phyloP scores from a whole-genome alignment of 2,797 vertebrate species.

The Manis pentadactyla region DNA sequence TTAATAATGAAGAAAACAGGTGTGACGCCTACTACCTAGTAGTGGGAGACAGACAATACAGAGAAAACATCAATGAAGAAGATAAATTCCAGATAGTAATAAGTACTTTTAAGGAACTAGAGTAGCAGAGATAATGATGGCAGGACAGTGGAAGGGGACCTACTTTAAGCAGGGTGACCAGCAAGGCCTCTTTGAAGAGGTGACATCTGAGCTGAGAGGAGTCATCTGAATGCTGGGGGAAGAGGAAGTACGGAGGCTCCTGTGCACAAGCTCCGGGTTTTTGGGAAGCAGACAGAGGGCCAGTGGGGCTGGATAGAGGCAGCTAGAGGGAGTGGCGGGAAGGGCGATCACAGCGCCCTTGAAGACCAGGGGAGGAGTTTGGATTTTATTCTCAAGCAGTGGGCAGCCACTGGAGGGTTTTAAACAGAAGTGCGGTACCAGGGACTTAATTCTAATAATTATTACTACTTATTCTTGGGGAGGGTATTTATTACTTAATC shows the following conservation, averaged over 20 bases:
- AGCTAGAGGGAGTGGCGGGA: background rate
- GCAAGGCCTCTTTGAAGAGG: background rate
- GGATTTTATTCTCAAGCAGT: conserved; percentile 30
- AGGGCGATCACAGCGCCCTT: conserved; percentile 21
- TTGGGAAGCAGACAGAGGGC: conserved; percentile 50
- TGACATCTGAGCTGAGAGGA: background rate
- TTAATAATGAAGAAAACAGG: background rate
- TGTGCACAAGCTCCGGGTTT: conserved; percentile 49
- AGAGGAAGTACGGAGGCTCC: background rate
- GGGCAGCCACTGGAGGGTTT: background rate
- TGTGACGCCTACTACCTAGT: background rate
- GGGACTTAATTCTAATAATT: background rate
- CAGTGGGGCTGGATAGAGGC: conserved; percentile 7
- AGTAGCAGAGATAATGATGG: background rate
- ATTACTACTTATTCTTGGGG: background rate
- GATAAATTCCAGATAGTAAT: background rate
- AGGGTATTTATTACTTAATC: too few relatives aligned
- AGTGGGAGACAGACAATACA: background rate
- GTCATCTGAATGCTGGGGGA: background rate
- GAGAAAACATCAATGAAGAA: background rate
- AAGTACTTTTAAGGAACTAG: background rate
- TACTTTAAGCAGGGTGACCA: background rate
- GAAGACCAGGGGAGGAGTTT: background rate
- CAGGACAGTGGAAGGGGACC: background rate
- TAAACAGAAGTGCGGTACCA: background rate